Conservation (phyloP, 2,113 vertebrate genomes). For the Otis tarda region DNA sequence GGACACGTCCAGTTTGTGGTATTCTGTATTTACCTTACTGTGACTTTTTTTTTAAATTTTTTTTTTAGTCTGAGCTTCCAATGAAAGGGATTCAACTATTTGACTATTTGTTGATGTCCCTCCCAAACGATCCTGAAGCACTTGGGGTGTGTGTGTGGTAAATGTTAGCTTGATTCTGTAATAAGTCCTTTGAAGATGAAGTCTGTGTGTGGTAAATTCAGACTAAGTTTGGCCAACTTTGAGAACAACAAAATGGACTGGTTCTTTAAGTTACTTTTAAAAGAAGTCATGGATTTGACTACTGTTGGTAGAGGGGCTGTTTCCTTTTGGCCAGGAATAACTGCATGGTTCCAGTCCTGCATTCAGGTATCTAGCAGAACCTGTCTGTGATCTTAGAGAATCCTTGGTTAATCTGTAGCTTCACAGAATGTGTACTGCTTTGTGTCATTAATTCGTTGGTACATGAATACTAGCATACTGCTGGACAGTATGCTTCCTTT, state of each 20-base stretch:
- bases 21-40: constrained; percentile 36
- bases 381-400: background rate
- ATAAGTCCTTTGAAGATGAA: background rate
- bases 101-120: constrained; percentile 31
- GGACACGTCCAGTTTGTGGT: constrained; percentile 21
- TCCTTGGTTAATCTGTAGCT: background rate
- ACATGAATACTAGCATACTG: too few species aligned
- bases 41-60: background rate
- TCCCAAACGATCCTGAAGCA: background rate
- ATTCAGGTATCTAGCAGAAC: background rate
- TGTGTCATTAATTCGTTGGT: background rate
- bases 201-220: background rate
- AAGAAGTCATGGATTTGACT: background rate
- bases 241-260: background rate
- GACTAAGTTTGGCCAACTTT: background rate
- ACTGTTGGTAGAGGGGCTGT: background rate
- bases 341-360: background rate
- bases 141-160: background rate
- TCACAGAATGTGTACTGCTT: background rate
- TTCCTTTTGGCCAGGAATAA: background rate
- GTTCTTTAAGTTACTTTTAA: background rate
- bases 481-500: background rate
- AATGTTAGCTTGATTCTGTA: background rate
- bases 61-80: constrained; percentile 8
- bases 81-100: background rate